A percentile compares a stretch with the other conserved stretches of the same genome.
Evolutionary conservation across 1,140 invertebrate species (phyloP).

Genomic region (Drosophila arizonae): DNA sequence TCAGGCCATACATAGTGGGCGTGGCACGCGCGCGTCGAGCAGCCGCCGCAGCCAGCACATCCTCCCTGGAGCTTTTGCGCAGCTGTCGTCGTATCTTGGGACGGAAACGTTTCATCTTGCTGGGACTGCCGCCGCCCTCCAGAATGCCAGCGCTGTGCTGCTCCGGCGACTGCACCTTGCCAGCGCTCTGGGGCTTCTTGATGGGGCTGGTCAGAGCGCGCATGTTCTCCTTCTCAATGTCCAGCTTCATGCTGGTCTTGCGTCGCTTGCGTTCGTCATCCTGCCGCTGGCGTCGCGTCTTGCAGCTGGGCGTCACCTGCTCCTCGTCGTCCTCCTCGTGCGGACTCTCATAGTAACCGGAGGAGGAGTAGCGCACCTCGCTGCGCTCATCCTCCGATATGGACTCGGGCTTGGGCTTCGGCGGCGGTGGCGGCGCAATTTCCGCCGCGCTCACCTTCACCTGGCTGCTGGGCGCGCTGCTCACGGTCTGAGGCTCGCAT

Average conservation of each 20-base stretch:
- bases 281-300: conserved; percentile 62
- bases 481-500: conserved; percentile 60
- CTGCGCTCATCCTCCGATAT: conserved; percentile 87
- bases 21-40: conserved; percentile 46
- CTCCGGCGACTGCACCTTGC: conserved; percentile 65
- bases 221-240: conserved; percentile 82
- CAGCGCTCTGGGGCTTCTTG: conserved; percentile 52
- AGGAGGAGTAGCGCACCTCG: conserved; percentile 88
- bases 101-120: conserved; percentile 80
- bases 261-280: conserved; percentile 81
- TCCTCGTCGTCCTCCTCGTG: conserved; percentile 86
- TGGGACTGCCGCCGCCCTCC: conserved; percentile 69
- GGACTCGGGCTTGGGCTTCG: conserved; percentile 82
- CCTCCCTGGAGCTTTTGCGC: conserved; percentile 71
- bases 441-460: conserved; percentile 50
- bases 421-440: neutral
- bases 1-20: conserved; percentile 57
- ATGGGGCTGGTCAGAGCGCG: conserved; percentile 78
- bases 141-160: conserved; percentile 39
- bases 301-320: conserved; percentile 42
- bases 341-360: conserved; percentile 91
- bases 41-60: conserved; percentile 61
- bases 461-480: conserved; percentile 33
- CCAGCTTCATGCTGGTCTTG: conserved; percentile 81
- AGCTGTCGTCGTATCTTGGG: conserved; percentile 79